Evolutionary conservation across 2,113 vertebrate species (phyloP).

Genomic region (Kryptolebias marmoratus): DNA sequence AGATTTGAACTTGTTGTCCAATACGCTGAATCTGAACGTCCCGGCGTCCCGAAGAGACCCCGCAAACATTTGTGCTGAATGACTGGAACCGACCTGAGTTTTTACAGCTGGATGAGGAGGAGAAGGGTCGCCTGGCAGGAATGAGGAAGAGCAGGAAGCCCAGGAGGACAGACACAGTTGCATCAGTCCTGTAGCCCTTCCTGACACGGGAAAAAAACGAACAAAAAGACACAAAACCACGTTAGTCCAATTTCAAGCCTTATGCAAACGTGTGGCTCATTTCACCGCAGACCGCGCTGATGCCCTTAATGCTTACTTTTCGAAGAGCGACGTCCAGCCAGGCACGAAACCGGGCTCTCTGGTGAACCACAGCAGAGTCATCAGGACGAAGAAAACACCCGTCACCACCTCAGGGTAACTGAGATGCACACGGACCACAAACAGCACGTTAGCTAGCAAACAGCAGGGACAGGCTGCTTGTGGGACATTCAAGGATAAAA

Average conservation of each 20-base stretch:
- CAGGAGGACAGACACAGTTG: conserved; percentile 94
- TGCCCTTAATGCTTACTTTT: conserved; percentile 83
- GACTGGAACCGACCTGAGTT: conserved; percentile 74
- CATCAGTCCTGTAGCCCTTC: conserved; percentile 96
- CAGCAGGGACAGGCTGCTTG: no score
- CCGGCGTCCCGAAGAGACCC: no score
- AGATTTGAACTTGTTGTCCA: no score
- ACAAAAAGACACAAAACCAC: neutral
- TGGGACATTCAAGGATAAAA: neutral
- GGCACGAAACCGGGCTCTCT: conserved; percentile 96
- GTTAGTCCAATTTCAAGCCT: neutral
- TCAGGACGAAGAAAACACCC: conserved; percentile 93
- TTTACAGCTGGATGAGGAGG: conserved; percentile 79
- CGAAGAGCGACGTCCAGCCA: conserved; percentile 97
- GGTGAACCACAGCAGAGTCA: conserved; percentile 98
- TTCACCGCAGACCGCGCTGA: neutral
- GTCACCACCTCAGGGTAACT: conserved; percentile 98
- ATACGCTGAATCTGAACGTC: no score
- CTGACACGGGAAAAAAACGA: conserved; percentile 63
- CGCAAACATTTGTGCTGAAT: neutral
- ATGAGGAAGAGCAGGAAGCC: conserved; percentile 98
- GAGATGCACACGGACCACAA: conserved; percentile 28
- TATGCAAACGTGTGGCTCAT: neutral
- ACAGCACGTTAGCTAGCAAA: neutral
- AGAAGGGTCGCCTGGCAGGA: conserved; percentile 87